Evolutionary conservation across 1,140 invertebrate genomes (phyloP), one percentile per base, ranked within the genome.

Genomic region (Drosophila jambulina): DNA sequence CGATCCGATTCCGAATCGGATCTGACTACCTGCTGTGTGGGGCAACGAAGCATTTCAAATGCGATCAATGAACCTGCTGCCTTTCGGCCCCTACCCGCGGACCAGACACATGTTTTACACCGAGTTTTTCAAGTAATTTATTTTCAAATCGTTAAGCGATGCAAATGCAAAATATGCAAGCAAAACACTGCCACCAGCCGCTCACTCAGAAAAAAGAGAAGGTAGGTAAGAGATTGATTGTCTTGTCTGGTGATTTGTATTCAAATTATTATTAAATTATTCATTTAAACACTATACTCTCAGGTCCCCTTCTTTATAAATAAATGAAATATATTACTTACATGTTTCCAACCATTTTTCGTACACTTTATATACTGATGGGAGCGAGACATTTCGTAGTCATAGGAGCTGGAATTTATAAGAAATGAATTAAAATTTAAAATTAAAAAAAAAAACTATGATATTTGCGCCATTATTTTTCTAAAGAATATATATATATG

Each of bases 51-150:
- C 82, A 78, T 84, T 88, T 88, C 85, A 54, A 88, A 88, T 90
- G 85, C 85, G 86, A 85, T 90, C 85, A 90, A 91, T 87, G 83
- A 91, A 91, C 80, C 75, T 84, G 81, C 77, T 56, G 65, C 63
- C 65, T 49, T 60, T 45, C 45, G 21, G 77, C 59, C 67, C 43
- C 51, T 70, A 23, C 40, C 49, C 12, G 53, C 38, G 40, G 46
- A 53, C 49, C 70, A 53, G 78, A 75, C 70, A 75, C 78, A 82
- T 70, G 74, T 81, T 75, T 82, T 75, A 84, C 85, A 88, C 78
- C 64, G 69, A 81, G 34, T 56, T 85, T 85, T 90, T 76, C 72
- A 23, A 72, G 86, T 90, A 90, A 91, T 91, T 91, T 90, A 77
- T 90, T 90, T 78, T 75, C 38, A 62, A 82, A 90, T 91, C 78